Percentiles rank a stretch among this genome's conserved stretches.
Conservation (phyloP, 2,888 invertebrate genomes). For the Ormia ochracea region DNA sequence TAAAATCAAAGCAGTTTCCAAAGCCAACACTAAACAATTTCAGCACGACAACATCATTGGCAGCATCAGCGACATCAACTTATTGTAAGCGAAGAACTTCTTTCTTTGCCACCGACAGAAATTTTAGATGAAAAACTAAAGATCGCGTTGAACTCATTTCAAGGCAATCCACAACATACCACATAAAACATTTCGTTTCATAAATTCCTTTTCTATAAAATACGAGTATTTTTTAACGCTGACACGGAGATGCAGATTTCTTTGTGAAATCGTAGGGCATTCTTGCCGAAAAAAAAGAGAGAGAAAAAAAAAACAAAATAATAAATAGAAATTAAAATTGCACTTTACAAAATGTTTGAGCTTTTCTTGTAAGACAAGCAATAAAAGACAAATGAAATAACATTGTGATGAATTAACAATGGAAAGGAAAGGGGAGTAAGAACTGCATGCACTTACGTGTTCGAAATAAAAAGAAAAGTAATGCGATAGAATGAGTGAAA, state of each 20-base stretch:
- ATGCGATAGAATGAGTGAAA: not conserved
- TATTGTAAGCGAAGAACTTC: not conserved
- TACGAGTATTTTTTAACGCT: constrained; percentile 11
- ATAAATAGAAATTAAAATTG: not conserved
- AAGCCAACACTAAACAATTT: constrained; percentile 8
- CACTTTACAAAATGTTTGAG: not conserved
- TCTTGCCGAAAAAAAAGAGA: not conserved
- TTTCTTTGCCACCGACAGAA: constrained; percentile 19
- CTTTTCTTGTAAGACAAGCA: constrained; percentile 27
- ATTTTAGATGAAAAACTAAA: constrained; percentile 54
- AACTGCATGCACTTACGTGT: not conserved
- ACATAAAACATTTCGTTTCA: not conserved
- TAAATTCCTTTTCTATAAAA: not conserved
- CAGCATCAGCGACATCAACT: not conserved
- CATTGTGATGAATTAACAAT: not conserved
- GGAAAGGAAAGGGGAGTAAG: not conserved
- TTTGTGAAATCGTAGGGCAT: not conserved
- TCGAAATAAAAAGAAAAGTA: not conserved
- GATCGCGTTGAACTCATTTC: constrained; percentile 11
- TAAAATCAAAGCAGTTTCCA: constrained; percentile 20
- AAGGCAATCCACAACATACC: constrained; percentile 3
- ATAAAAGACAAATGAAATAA: not conserved
- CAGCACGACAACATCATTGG: constrained; percentile 14
- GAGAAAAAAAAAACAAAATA: too few species aligned
- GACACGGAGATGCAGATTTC: not conserved